phyloP scores from a whole-genome alignment of 2,888 invertebrate genomes.

The Galeruca laticollis region DNA sequence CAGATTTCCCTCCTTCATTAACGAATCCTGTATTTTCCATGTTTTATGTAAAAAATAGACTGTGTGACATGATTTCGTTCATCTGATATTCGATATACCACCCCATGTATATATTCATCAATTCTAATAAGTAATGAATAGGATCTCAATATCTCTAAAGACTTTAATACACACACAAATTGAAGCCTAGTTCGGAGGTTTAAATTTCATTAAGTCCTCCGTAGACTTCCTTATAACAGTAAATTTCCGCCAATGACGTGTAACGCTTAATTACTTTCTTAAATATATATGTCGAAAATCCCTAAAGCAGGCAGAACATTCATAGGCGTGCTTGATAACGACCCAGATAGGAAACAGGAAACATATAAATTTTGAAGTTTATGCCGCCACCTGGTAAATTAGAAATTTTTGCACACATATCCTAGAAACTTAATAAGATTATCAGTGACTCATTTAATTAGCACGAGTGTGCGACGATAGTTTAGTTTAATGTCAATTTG shows the following conservation, averaged over 20 bases:
- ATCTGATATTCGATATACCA: constrained; percentile 21
- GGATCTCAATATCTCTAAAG: background rate
- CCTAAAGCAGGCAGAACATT: background rate
- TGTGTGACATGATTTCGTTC: too few relatives aligned
- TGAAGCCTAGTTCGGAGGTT: constrained; percentile 28
- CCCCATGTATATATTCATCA: background rate
- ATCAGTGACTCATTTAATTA: too few relatives aligned
- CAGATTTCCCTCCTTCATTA: too few relatives aligned
- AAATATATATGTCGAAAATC: constrained; percentile 42
- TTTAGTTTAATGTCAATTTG: too few relatives aligned
- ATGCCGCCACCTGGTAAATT: too few relatives aligned
- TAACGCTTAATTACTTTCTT: constrained; percentile 49
- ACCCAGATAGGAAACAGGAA: background rate
- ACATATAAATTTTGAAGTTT: too few relatives aligned
- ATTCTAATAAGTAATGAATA: background rate
- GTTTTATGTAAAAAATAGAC: background rate
- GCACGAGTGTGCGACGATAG: too few relatives aligned
- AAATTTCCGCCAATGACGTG: constrained; percentile 45
- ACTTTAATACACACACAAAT: constrained; percentile 33
- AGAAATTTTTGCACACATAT: too few relatives aligned
- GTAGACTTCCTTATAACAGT: constrained; percentile 47
- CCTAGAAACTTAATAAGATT: too few relatives aligned
- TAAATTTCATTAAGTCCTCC: constrained; percentile 51
- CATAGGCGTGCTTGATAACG: constrained; percentile 7
- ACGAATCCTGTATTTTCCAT: background rate